Percentiles rank a stretch among this genome's conserved stretches.
These are phyloP conservation scores for Erebia aethiops DNA, from an alignment of 2,888 invertebrate genomes.

Conservation along the genomic window DNA sequence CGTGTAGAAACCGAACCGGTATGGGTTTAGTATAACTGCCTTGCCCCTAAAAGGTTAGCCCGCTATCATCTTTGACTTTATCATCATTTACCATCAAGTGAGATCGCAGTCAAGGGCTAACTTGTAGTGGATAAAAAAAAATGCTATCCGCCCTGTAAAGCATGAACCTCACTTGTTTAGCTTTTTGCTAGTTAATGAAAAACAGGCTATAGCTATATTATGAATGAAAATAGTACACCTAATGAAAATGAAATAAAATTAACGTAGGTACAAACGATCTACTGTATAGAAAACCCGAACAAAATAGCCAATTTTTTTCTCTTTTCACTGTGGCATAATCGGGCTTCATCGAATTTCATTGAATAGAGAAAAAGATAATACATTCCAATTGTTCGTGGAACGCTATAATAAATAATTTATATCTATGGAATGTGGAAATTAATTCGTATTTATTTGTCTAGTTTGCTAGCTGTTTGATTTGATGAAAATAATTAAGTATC, in stretches of 20 bases:
- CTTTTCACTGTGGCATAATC: constrained; percentile 4
- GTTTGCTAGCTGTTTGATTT: not conserved
- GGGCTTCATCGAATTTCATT: constrained; percentile 13
- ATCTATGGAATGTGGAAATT: not conserved
- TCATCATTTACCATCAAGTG: no score
- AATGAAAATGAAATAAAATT: not conserved
- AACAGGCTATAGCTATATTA: not conserved
- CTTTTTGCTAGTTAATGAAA: not conserved
- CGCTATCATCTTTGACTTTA: no score
- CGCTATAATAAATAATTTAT: constrained; percentile 2
- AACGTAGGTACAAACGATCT: not conserved
- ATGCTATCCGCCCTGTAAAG: no score
- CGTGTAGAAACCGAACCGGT: no score
- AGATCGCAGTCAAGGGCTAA: no score
- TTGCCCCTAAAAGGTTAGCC: no score
- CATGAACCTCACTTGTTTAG: no score
- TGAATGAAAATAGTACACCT: not conserved
- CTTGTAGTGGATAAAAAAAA: no score
- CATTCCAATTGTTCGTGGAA: constrained; percentile 9
- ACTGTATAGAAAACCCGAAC: constrained; percentile 6
- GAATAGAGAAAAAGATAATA: constrained; percentile 19
- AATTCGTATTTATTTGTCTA: not conserved
- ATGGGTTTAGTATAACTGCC: no score
- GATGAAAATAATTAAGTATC: not conserved
- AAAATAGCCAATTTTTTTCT: constrained; percentile 11